Evolutionary conservation across 2,797 vertebrate genomes (phyloP).

Genomic region (Sus cebifrons): DNA sequence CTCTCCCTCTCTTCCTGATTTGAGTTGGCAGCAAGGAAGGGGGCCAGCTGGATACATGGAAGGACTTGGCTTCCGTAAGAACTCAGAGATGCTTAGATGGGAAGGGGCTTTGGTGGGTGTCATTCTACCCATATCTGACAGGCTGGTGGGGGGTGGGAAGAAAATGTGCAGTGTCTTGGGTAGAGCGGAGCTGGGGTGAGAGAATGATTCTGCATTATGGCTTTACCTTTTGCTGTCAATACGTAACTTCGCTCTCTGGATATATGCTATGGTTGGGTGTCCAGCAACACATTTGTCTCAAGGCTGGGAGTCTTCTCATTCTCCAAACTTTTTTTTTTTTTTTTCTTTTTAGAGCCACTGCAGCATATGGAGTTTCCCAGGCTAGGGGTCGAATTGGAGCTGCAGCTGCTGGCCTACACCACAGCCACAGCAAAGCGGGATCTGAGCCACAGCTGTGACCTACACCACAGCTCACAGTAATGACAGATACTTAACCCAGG

Average conservation of each 20-base stretch:
- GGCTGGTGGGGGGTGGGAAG: not conserved
- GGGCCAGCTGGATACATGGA: not conserved
- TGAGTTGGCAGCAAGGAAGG: not conserved
- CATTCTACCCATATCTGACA: not conserved
- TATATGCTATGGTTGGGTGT: not conserved
- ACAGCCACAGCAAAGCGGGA: too few species aligned
- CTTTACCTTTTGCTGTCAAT: slow-evolving; percentile 31
- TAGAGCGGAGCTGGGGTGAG: not conserved
- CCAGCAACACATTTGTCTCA: not conserved
- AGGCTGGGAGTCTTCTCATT: not conserved
- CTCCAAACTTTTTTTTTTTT: not conserved
- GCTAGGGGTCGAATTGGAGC: too few species aligned
- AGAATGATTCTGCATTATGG: not conserved
- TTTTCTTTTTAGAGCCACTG: too few species aligned
- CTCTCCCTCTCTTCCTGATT: not conserved
- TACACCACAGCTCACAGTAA: too few species aligned
- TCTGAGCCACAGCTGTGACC: too few species aligned
- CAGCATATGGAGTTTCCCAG: too few species aligned
- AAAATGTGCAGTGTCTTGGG: not conserved
- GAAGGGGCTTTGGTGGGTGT: not conserved
- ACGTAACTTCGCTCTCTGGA: not conserved
- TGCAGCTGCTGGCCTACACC: too few species aligned
- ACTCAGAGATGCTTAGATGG: slow-evolving; percentile 28
- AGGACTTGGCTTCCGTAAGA: not conserved
- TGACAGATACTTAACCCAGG: too few species aligned